These are phyloP conservation scores for Heteropelma amictum DNA, from an alignment of 2,888 invertebrate species.

Conservation along the genomic window DNA sequence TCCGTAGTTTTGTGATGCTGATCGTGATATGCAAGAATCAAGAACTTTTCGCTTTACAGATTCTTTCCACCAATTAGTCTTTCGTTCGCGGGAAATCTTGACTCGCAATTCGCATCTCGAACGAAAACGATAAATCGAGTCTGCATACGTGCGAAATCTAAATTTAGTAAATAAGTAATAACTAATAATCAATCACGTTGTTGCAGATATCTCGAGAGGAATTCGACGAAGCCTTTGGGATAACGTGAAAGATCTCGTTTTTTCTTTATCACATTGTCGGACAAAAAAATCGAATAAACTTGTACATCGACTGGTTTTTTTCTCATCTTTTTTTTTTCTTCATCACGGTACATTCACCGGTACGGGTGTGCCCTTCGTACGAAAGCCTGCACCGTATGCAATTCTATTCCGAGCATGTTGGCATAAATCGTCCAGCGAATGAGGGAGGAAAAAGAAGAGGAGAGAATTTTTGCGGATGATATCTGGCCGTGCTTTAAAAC, in stretches of 20 bases:
- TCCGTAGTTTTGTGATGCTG: too few species aligned
- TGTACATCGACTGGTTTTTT: background rate
- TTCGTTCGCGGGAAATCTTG: too few species aligned
- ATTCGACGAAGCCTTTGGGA: conserved; percentile 77
- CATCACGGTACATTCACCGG: background rate
- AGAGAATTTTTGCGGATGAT: conserved; percentile 11
- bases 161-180: background rate
- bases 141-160: too few species aligned
- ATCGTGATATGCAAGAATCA: too few species aligned
- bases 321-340: background rate
- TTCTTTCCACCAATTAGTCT: too few species aligned
- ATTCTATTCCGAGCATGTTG: conserved; percentile 42
- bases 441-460: background rate
- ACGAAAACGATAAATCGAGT: too few species aligned
- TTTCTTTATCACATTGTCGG: background rate
- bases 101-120: background rate
- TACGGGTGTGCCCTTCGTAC: background rate
- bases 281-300: conserved; percentile 38
- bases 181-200: background rate
- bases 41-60: too few species aligned
- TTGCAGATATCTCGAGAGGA: conserved; percentile 78
- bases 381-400: background rate
- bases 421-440: conserved; percentile 1
- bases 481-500: conserved; percentile 12
- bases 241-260: conserved; percentile 35